Conservation (phyloP, 2,888 invertebrate species). For the Argyresthia albistria region DNA sequence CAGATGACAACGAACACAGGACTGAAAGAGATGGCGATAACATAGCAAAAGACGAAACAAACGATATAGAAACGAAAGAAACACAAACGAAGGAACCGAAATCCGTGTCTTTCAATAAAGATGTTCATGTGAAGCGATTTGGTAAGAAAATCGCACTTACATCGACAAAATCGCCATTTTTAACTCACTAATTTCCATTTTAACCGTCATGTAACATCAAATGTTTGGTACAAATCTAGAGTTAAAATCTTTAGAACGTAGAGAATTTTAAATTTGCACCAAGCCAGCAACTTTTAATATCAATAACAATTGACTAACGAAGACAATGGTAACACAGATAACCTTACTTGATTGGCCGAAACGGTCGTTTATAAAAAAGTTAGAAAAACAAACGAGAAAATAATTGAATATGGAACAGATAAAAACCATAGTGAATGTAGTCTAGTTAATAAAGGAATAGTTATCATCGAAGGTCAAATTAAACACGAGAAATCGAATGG, state of each 20-base stretch:
- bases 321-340: slow-evolving; percentile 8
- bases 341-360: not conserved
- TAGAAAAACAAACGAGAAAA: slow-evolving; percentile 2
- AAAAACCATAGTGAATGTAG: not conserved
- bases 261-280: not conserved
- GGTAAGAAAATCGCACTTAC: slow-evolving; percentile 70
- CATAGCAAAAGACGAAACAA: slow-evolving; percentile 36
- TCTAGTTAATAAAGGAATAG: slow-evolving; percentile 5
- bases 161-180: not conserved
- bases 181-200: not conserved
- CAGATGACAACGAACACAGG: slow-evolving; percentile 54
- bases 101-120: slow-evolving; percentile 91
- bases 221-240: not conserved
- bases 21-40: slow-evolving; percentile 55
- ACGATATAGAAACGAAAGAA: slow-evolving; percentile 48
- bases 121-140: slow-evolving; percentile 92
- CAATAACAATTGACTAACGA: slow-evolving; percentile 6
- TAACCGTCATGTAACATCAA: not conserved
- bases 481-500: slow-evolving; percentile 10
- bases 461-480: slow-evolving; percentile 12
- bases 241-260: not conserved
- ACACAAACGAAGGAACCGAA: slow-evolving; percentile 64
- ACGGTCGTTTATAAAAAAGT: slow-evolving; percentile 2
- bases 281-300: not conserved
- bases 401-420: not conserved